A percentile compares a stretch with the other conserved stretches of the same genome.
Evolutionary conservation across 2,888 invertebrate genomes (phyloP).

Genomic region (Epistrophe eligans): DNA sequence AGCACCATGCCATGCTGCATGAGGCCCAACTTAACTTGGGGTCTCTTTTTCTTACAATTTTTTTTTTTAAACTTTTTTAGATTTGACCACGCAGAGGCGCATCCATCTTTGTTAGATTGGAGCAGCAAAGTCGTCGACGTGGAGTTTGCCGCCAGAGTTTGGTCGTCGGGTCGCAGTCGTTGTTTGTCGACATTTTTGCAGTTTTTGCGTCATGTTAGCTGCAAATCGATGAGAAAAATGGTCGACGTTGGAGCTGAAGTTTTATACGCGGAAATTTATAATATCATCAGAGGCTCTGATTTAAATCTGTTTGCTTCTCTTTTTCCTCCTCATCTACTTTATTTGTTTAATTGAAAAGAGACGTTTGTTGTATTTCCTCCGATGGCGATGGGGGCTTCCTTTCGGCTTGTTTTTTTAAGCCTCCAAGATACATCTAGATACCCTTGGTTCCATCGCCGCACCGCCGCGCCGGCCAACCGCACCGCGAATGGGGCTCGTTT

Average conservation of each 20-base stretch:
- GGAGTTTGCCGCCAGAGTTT: slow-evolving; percentile 63
- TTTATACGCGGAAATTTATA: slow-evolving; percentile 63
- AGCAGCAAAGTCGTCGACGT: slow-evolving; percentile 65
- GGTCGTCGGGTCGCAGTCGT: slow-evolving; percentile 33
- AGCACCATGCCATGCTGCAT: slow-evolving; percentile 51
- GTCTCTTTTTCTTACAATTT: slow-evolving; percentile 3
- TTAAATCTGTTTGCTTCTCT: slow-evolving; percentile 77
- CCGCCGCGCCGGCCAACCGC: not conserved
- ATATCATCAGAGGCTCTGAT: slow-evolving; percentile 76
- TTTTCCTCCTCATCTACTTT: slow-evolving; percentile 74
- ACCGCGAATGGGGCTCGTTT: slow-evolving; percentile 48
- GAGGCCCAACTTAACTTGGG: slow-evolving; percentile 39
- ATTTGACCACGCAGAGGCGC: slow-evolving; percentile 61
- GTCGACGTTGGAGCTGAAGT: slow-evolving; percentile 67
- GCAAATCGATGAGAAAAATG: slow-evolving; percentile 75
- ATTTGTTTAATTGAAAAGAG: slow-evolving; percentile 83
- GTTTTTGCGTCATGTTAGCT: slow-evolving; percentile 58
- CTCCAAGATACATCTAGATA: slow-evolving; percentile 75
- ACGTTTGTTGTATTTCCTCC: slow-evolving; percentile 73
- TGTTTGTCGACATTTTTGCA: slow-evolving; percentile 63
- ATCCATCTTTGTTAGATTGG: slow-evolving; percentile 76
- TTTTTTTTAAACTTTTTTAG: slow-evolving; percentile 27
- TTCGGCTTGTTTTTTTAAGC: slow-evolving; percentile 73
- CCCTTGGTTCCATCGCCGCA: slow-evolving; percentile 46
- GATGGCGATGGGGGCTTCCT: slow-evolving; percentile 58